These are phyloP conservation scores for Cydia pomonella DNA, from an alignment of 1,140 invertebrate genomes.

Conservation along the genomic window DNA sequence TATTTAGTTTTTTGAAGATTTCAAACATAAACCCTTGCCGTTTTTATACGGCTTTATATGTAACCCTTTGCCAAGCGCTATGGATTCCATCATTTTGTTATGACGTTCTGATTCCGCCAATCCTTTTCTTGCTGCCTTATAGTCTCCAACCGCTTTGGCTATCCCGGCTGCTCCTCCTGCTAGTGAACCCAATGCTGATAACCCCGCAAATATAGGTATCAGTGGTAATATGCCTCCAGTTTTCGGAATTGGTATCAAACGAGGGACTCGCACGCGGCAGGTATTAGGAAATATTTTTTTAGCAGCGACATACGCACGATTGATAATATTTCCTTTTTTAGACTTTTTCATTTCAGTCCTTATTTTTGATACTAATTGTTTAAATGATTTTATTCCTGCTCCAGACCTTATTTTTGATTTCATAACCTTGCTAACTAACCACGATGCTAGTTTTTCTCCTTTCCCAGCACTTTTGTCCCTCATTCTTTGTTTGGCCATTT, in stretches of 20 bases:
- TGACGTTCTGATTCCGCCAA: conserved; percentile 52
- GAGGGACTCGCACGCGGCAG: conserved; percentile 42
- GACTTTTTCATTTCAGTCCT: neutral
- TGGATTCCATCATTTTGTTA: conserved; percentile 56
- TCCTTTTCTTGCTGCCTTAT: conserved; percentile 41
- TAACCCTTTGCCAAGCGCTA: conserved; percentile 53
- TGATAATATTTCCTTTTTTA: conserved; percentile 8
- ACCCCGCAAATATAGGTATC: conserved; percentile 61
- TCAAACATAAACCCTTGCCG: conserved; percentile 45
- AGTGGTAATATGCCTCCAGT: conserved; percentile 57
- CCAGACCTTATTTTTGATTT: conserved; percentile 33
- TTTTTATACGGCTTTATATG: conserved; percentile 52
- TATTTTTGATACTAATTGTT: conserved; percentile 6
- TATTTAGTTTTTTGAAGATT: conserved; percentile 44
- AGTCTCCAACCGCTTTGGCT: conserved; percentile 54
- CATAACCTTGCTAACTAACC: conserved; percentile 32
- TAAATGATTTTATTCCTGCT: conserved; percentile 29
- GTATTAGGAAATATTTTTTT: conserved; percentile 9
- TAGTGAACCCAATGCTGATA: conserved; percentile 57
- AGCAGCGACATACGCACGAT: neutral
- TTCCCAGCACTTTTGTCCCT: neutral
- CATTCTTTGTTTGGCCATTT: conserved; percentile 18
- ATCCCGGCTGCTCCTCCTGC: conserved; percentile 54
- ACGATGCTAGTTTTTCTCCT: conserved; percentile 25
- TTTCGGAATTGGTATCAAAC: conserved; percentile 60